A percentile compares a stretch with the other conserved stretches of the same genome.
phyloP scores from a whole-genome alignment of 2,797 vertebrate species.

The Rhynchonycteris naso region DNA sequence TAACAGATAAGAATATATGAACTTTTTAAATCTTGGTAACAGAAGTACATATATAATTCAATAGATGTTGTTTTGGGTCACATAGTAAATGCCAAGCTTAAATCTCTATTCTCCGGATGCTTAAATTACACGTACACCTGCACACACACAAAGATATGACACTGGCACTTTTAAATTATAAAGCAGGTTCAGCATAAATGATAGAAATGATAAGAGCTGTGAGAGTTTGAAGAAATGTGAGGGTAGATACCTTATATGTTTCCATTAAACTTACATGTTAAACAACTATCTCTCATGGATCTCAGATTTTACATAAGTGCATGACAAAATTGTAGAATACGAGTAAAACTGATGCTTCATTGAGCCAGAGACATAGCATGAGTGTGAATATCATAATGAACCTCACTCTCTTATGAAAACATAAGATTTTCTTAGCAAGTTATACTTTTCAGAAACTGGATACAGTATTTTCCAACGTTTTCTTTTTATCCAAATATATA shows the following conservation, averaged over 20 bases:
- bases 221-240: conserved; percentile 28
- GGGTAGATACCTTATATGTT: background rate
- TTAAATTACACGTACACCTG: background rate
- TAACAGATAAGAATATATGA: background rate
- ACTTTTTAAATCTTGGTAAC: background rate
- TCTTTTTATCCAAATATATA: background rate
- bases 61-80: background rate
- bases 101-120: conserved; percentile 18
- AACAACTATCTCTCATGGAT: background rate
- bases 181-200: background rate
- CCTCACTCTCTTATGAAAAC: background rate
- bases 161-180: conserved; percentile 38
- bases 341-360: background rate
- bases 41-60: background rate
- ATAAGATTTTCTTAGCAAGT: background rate
- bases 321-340: background rate
- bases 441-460: background rate
- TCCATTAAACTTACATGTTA: conserved; percentile 33
- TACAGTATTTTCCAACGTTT: background rate
- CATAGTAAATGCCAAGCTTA: background rate
- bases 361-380: background rate
- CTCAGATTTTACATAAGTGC: conserved; percentile 25
- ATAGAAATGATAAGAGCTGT: conserved; percentile 1
- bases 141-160: background rate
- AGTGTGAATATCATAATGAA: background rate